These are phyloP conservation scores for Ataeniobius toweri DNA, from an alignment of 2,797 vertebrate species.

Conservation along the genomic window DNA sequence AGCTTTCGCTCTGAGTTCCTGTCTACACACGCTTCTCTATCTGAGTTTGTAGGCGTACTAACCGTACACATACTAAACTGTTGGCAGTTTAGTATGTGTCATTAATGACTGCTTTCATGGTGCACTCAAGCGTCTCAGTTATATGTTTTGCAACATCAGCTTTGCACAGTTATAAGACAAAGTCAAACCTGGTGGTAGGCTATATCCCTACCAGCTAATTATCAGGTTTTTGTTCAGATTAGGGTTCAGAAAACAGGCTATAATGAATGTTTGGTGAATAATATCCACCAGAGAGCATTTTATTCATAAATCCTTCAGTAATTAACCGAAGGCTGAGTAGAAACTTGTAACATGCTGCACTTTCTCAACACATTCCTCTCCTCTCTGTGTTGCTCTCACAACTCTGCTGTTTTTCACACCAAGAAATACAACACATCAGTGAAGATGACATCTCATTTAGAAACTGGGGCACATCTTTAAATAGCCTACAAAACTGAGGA, in stretches of 20 bases:
- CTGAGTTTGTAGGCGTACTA: slow-evolving; percentile 1
- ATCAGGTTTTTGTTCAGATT: slow-evolving; percentile 11
- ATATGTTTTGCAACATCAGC: slow-evolving; percentile 28
- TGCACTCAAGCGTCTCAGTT: slow-evolving; percentile 10
- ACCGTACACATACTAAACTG: slow-evolving; percentile 15
- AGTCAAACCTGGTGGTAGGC: slow-evolving; percentile 6
- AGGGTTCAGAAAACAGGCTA: slow-evolving; percentile 5
- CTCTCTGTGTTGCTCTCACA: slow-evolving; percentile 60
- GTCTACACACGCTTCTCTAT: slow-evolving; percentile 28
- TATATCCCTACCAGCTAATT: slow-evolving; percentile 7
- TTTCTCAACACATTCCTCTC: slow-evolving; percentile 71
- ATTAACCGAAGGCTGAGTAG: slow-evolving; percentile 31
- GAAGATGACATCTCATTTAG: slow-evolving; percentile 44
- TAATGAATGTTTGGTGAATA: neutral
- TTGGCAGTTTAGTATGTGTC: slow-evolving; percentile 17
- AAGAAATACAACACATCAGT: slow-evolving; percentile 35
- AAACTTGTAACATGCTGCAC: slow-evolving; percentile 50
- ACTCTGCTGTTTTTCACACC: slow-evolving; percentile 56
- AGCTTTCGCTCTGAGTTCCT: neutral
- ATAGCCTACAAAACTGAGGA: slow-evolving; percentile 24
- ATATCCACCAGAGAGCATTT: slow-evolving; percentile 28
- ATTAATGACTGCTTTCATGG: slow-evolving; percentile 22
- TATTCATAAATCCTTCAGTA: slow-evolving; percentile 27
- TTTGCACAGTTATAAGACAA: slow-evolving; percentile 22
- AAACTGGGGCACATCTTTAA: slow-evolving; percentile 9